Evolutionary conservation across 2,888 invertebrate species (phyloP).

Genomic region (Sphecodes monilicornis): DNA sequence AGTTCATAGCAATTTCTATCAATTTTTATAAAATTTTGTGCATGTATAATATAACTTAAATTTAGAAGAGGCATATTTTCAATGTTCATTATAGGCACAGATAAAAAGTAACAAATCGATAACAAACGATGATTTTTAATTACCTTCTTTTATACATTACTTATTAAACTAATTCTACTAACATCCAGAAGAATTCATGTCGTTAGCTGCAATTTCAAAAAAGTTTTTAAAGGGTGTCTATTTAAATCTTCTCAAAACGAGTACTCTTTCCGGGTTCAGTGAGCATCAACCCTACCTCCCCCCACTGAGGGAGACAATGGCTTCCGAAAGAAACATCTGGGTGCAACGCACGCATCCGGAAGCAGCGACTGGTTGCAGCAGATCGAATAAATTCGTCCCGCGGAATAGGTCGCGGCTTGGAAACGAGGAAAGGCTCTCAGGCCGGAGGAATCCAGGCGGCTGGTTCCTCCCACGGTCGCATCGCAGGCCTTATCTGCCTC

Average conservation of each 20-base stretch:
- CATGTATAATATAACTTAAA: too few species aligned
- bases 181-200: too few species aligned
- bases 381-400: slow-evolving; percentile 62
- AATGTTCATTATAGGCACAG: too few species aligned
- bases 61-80: too few species aligned
- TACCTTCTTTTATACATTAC: too few species aligned
- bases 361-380: slow-evolving; percentile 13
- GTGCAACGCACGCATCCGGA: slow-evolving; percentile 20
- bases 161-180: too few species aligned
- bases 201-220: too few species aligned
- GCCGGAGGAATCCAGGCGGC: slow-evolving; percentile 53
- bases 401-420: slow-evolving; percentile 56
- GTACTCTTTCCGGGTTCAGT: neutral
- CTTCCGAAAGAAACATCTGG: neutral
- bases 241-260: neutral
- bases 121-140: too few species aligned
- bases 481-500: slow-evolving; percentile 61
- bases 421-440: slow-evolving; percentile 72
- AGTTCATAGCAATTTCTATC: too few species aligned
- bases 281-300: neutral
- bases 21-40: too few species aligned
- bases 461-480: slow-evolving; percentile 69
- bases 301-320: neutral
- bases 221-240: too few species aligned
- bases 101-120: too few species aligned